A percentile compares a stretch with the other conserved stretches of the same genome.
phyloP scores from a whole-genome alignment of 2,888 invertebrate species.

The Elmis aenea region DNA sequence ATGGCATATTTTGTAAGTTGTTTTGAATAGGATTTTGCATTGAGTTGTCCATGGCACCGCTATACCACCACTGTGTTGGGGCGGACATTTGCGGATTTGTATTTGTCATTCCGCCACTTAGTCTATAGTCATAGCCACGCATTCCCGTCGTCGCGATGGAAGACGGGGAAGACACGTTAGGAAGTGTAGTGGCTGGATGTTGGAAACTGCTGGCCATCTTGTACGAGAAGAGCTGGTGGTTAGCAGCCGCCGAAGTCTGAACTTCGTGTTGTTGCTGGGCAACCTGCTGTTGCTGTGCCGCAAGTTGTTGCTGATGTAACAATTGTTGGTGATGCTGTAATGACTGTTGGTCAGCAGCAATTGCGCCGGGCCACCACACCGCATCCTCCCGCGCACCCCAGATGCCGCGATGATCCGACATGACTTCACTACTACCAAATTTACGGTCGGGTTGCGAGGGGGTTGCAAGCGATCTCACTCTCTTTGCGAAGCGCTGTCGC shows the following conservation, averaged over 20 bases:
- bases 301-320: conserved; percentile 49
- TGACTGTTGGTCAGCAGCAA: conserved; percentile 50
- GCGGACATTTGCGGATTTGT: conserved; percentile 44
- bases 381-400: conserved; percentile 60
- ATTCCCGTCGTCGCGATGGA: conserved; percentile 52
- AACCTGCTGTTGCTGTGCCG: conserved; percentile 39
- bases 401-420: conserved; percentile 63
- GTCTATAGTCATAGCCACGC: conserved; percentile 67
- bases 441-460: conserved; percentile 19
- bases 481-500: conserved; percentile 9
- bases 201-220: conserved; percentile 84
- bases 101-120: conserved; percentile 54
- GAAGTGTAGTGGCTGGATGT: conserved; percentile 63
- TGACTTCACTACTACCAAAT: conserved; percentile 33
- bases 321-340: conserved; percentile 47
- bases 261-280: conserved; percentile 48
- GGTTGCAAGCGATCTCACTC: conserved; percentile 17
- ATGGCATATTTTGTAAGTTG: conserved; percentile 40
- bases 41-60: conserved; percentile 56
- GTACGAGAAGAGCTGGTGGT: conserved; percentile 69
- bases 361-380: conserved; percentile 58
- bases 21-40: conserved; percentile 45
- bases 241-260: conserved; percentile 55
- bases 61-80: conserved; percentile 72
- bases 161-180: conserved; percentile 57